Evolutionary conservation across 2,113 vertebrate genomes (phyloP).

Genomic region (Ptilonorhynchus violaceus): DNA sequence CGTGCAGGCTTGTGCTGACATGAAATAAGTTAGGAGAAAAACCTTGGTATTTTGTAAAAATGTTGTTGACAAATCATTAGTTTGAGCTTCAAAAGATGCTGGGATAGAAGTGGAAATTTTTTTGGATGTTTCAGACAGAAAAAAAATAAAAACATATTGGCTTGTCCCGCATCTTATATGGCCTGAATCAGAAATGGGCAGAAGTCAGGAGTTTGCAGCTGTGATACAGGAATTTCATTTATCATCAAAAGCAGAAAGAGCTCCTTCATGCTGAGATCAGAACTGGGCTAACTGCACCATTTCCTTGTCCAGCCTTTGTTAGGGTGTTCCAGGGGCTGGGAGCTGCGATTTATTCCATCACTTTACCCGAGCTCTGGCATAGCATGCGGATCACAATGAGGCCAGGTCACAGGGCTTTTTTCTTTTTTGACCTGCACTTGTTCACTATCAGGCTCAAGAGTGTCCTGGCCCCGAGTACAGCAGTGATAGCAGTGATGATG

Average conservation of each 20-base stretch:
- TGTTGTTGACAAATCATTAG: slow-evolving; percentile 44
- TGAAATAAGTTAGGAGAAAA: neutral
- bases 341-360: neutral
- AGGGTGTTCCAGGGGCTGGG: slow-evolving; percentile 4
- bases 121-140: neutral
- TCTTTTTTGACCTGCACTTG: neutral
- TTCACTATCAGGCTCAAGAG: neutral
- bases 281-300: slow-evolving; percentile 35
- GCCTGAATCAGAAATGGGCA: slow-evolving; percentile 28
- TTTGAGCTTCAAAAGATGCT: slow-evolving; percentile 39
- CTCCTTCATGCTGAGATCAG: slow-evolving; percentile 63
- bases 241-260: slow-evolving; percentile 55
- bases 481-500: neutral
- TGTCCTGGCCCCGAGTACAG: neutral
- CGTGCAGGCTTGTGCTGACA: neutral
- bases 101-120: neutral
- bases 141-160: neutral
- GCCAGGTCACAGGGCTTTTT: neutral
- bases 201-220: slow-evolving; percentile 30
- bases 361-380: neutral
- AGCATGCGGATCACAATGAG: neutral
- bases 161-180: neutral
- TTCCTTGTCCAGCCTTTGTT: slow-evolving; percentile 27
- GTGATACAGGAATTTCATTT: slow-evolving; percentile 38
- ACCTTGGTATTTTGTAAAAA: slow-evolving; percentile 5